Conservation (phyloP, 2,113 vertebrate genomes). For the Copsychus sechellarum region DNA sequence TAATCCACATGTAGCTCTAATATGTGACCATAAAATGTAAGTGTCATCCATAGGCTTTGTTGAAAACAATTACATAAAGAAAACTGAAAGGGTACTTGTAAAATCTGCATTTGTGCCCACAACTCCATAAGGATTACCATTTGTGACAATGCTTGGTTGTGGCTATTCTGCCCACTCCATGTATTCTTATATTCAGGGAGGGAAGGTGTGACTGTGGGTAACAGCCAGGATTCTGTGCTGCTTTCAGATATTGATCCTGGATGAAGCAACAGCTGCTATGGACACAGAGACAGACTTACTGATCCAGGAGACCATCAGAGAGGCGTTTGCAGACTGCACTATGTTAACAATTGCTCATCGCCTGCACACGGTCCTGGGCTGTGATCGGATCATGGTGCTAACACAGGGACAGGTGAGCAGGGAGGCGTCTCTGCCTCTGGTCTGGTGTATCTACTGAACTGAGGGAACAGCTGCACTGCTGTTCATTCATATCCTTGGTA, state of each 20-base stretch:
- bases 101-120: neutral
- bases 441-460: neutral
- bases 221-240: neutral
- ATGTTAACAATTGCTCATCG: conserved; percentile 95
- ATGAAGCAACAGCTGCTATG: conserved; percentile 96
- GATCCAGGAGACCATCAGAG: conserved; percentile 91
- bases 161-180: neutral
- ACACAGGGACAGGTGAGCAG: conserved; percentile 90
- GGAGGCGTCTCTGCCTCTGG: neutral
- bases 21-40: neutral
- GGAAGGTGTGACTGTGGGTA: neutral
- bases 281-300: conserved; percentile 91
- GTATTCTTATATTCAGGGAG: neutral
- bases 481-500: neutral
- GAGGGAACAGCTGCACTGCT: neutral
- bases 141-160: neutral
- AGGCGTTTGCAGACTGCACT: conserved; percentile 89
- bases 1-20: neutral
- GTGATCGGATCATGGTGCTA: conserved; percentile 94
- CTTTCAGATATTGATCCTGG: conserved; percentile 88
- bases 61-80: neutral
- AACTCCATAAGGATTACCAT: neutral
- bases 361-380: conserved; percentile 92
- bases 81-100: neutral
- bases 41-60: neutral